Percentiles rank a stretch among this genome's conserved stretches.
Conservation (phyloP, 2,797 vertebrate genomes). For the Cossypha niveicapilla region DNA sequence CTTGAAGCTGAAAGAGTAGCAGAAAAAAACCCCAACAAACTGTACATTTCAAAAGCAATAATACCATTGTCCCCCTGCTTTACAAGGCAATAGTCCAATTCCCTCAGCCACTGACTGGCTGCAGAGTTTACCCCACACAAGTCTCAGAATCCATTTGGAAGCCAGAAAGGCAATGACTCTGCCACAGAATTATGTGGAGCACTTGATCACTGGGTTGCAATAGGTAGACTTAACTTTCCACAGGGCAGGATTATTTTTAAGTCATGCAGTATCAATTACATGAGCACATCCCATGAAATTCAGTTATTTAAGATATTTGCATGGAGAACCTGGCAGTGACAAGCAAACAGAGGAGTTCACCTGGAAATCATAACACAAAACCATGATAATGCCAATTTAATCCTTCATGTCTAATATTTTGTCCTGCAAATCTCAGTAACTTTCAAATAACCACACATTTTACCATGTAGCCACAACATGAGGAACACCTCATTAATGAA, state of each 20-base stretch:
- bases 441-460: neutral
- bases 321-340: neutral
- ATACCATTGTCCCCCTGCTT: neutral
- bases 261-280: neutral
- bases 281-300: neutral
- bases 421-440: neutral
- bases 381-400: neutral
- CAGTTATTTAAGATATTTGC: neutral
- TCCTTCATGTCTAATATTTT: neutral
- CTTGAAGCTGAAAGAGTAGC: neutral
- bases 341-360: neutral
- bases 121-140: neutral
- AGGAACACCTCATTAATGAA: neutral
- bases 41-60: conserved; percentile 37
- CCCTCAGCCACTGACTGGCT: neutral
- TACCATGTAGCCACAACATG: neutral
- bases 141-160: neutral
- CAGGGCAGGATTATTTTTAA: neutral
- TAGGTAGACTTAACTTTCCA: neutral
- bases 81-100: neutral
- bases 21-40: neutral
- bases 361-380: neutral
- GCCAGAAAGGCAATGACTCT: neutral
- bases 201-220: neutral
- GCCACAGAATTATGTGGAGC: neutral